phyloP scores from a whole-genome alignment of 2,888 invertebrate species.

The Phengaris alcon region DNA sequence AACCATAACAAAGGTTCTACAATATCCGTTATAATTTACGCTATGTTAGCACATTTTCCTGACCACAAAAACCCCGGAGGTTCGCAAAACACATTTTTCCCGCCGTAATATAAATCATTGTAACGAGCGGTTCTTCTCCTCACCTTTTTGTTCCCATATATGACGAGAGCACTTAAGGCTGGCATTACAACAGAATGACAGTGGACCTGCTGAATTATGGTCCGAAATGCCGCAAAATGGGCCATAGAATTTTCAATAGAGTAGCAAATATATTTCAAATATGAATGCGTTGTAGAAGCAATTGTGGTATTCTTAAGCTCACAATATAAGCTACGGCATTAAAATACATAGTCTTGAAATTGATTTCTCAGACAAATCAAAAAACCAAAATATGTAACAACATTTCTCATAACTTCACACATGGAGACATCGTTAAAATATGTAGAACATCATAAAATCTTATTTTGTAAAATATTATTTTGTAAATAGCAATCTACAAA shows the following conservation, averaged over 20 bases:
- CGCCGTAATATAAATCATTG: conserved; percentile 64
- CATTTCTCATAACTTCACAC: not conserved
- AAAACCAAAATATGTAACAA: too few relatives aligned
- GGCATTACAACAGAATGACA: conserved; percentile 23
- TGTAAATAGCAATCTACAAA: conserved; percentile 15
- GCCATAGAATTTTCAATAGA: conserved; percentile 10
- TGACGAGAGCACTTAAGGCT: conserved; percentile 30
- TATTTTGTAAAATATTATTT: conserved; percentile 26
- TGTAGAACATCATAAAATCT: conserved; percentile 10
- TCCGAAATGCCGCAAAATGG: not conserved
- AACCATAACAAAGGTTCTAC: conserved; percentile 26
- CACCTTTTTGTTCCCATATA: conserved; percentile 57
- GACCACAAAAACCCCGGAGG: conserved; percentile 52
- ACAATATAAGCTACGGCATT: not conserved
- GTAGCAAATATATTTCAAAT: not conserved
- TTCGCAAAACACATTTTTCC: conserved; percentile 54
- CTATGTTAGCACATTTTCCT: conserved; percentile 44
- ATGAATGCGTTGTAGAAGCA: not conserved
- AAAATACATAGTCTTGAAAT: not conserved
- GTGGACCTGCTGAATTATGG: not conserved
- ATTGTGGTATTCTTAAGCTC: not conserved
- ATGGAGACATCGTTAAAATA: conserved; percentile 1
- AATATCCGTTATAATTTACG: conserved; percentile 32
- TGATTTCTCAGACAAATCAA: too few relatives aligned
- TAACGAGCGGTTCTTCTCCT: conserved; percentile 59